Conservation (phyloP, 2,797 vertebrate species). For the Aratinga solstitialis region DNA sequence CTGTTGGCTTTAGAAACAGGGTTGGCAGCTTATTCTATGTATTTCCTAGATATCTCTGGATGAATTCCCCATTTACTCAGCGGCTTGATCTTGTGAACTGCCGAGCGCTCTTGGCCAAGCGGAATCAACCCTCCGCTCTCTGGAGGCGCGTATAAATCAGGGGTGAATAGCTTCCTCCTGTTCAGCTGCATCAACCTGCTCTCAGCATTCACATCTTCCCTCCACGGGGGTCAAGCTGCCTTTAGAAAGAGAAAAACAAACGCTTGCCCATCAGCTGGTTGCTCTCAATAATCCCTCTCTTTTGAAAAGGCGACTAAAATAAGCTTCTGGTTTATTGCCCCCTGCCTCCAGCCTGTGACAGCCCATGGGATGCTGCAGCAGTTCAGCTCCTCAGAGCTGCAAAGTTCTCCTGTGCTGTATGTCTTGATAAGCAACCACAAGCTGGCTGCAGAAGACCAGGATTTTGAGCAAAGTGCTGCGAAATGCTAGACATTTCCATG, state of each 20-base stretch:
- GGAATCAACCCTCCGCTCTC: background rate
- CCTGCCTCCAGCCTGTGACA: background rate
- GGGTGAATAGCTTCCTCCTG: background rate
- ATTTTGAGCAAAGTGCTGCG: background rate
- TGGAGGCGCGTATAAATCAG: background rate
- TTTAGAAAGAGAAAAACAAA: constrained; percentile 15
- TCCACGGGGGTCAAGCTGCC: background rate
- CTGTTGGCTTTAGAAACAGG: constrained; percentile 45
- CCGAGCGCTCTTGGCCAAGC: background rate
- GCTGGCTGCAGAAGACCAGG: background rate
- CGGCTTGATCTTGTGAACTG: constrained; percentile 39
- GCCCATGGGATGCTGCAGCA: background rate
- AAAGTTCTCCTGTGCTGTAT: background rate
- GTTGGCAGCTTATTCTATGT: constrained; percentile 42
- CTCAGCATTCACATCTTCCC: background rate
- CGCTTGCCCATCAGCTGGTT: background rate
- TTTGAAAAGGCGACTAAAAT: background rate
- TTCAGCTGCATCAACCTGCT: constrained; percentile 39
- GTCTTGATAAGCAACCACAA: background rate
- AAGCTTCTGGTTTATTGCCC: background rate
- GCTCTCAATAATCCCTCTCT: background rate
- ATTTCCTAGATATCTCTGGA: constrained; percentile 59
- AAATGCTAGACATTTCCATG: background rate
- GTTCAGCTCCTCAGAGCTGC: background rate
- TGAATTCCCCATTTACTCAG: constrained; percentile 48